These are phyloP conservation scores for Xyrauchen texanus DNA, from an alignment of 2,113 vertebrate species.

Conservation along the genomic window DNA sequence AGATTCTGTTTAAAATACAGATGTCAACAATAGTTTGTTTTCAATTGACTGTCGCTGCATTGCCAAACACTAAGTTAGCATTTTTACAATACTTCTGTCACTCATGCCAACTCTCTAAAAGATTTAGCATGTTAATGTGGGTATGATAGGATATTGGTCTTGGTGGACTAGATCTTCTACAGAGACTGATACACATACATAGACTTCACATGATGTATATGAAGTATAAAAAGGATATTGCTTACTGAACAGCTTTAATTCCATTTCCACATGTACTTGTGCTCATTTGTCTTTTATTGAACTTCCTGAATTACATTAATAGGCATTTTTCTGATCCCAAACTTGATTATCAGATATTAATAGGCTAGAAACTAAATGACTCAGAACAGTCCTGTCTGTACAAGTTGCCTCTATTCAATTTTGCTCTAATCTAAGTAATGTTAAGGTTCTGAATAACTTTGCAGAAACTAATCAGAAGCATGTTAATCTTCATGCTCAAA, in stretches of 20 bases:
- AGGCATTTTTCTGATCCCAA: slow-evolving; percentile 3
- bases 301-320: background rate
- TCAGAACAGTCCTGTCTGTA: slow-evolving; percentile 33
- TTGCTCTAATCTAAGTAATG: slow-evolving; percentile 7
- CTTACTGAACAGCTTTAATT: background rate
- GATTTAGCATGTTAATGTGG: too few species aligned
- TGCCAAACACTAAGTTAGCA: background rate
- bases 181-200: too few species aligned
- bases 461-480: background rate
- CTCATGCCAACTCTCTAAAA: too few species aligned
- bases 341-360: slow-evolving; percentile 11
- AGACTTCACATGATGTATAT: too few species aligned
- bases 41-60: background rate
- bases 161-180: too few species aligned
- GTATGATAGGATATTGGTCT: too few species aligned
- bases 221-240: background rate
- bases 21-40: background rate
- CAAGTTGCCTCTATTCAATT: slow-evolving; percentile 18
- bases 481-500: background rate
- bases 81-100: background rate
- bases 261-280: background rate
- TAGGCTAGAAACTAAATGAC: slow-evolving; percentile 49
- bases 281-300: too few species aligned
- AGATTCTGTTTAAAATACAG: background rate
- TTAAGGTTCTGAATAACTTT: slow-evolving; percentile 29